Conservation (phyloP, 2,888 invertebrate species). For the Synanthedon tipuliformis region DNA sequence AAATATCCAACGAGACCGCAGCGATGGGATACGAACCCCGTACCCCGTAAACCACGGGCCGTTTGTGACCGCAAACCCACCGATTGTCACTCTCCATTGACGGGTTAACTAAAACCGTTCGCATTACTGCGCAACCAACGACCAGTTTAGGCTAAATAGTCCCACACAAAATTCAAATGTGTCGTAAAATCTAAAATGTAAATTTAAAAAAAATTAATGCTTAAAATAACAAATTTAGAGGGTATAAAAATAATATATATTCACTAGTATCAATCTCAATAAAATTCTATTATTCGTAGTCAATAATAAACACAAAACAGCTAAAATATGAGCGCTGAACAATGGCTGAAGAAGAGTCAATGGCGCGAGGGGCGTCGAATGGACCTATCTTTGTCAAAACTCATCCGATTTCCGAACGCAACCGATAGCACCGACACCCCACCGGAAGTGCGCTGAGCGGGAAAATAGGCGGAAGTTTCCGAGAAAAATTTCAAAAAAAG, state of each 20-base stretch:
- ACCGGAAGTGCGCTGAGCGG: conserved; percentile 62
- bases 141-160: background rate
- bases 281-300: conserved; percentile 24
- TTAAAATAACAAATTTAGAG: too few species aligned
- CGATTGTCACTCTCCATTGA: conserved; percentile 12
- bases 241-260: too few species aligned
- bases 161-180: too few species aligned
- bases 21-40: background rate
- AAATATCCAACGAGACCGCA: background rate
- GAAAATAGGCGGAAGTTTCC: conserved; percentile 68
- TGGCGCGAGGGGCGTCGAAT: conserved; percentile 34
- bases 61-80: conserved; percentile 10
- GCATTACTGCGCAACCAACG: background rate
- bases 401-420: conserved; percentile 57
- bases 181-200: too few species aligned
- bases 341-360: conserved; percentile 20
- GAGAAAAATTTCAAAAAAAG: conserved; percentile 35
- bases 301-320: conserved; percentile 50
- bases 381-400: conserved; percentile 40
- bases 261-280: background rate
- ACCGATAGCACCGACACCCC: conserved; percentile 48
- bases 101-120: conserved; percentile 6
- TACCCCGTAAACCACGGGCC: background rate
- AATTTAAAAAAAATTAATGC: too few species aligned
- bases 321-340: conserved; percentile 41